Conservation (phyloP, 2,888 invertebrate species). For the Conistra vaccinii region DNA sequence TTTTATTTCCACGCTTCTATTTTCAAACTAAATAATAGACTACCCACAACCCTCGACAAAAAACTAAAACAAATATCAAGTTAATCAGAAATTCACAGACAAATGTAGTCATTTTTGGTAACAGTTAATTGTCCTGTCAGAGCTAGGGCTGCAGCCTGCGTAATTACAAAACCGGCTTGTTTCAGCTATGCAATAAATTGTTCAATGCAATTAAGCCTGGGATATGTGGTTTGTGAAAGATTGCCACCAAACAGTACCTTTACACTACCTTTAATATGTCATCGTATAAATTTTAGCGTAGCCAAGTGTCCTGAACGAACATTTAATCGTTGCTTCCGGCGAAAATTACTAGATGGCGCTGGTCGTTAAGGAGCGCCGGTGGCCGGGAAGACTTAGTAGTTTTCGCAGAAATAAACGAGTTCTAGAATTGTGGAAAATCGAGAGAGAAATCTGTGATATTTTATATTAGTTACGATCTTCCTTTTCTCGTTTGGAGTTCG, state of each 20-base stretch:
- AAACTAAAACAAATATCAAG: conserved; percentile 34
- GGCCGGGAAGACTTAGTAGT: conserved; percentile 56
- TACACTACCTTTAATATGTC: conserved; percentile 67
- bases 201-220: conserved; percentile 78
- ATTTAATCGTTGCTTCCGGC: conserved; percentile 63
- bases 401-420: conserved; percentile 49
- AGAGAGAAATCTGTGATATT: conserved; percentile 48
- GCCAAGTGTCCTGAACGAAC: conserved; percentile 57
- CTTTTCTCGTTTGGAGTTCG: conserved; percentile 23
- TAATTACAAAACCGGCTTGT: conserved; percentile 77
- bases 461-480: conserved; percentile 44
- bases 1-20: not conserved
- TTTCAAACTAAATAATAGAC: conserved; percentile 5
- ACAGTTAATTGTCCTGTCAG: conserved; percentile 78
- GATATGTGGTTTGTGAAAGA: conserved; percentile 74
- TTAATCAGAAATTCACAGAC: conserved; percentile 49
- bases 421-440: conserved; percentile 51
- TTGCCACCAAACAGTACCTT: conserved; percentile 57
- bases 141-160: conserved; percentile 65
- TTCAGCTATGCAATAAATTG: conserved; percentile 81
- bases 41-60: not conserved
- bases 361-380: conserved; percentile 64
- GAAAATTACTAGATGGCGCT: conserved; percentile 68
- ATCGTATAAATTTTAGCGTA: conserved; percentile 69
- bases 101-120: conserved; percentile 68